phyloP scores from a whole-genome alignment of 2,113 vertebrate species.

The Carettochelys insculpta region DNA sequence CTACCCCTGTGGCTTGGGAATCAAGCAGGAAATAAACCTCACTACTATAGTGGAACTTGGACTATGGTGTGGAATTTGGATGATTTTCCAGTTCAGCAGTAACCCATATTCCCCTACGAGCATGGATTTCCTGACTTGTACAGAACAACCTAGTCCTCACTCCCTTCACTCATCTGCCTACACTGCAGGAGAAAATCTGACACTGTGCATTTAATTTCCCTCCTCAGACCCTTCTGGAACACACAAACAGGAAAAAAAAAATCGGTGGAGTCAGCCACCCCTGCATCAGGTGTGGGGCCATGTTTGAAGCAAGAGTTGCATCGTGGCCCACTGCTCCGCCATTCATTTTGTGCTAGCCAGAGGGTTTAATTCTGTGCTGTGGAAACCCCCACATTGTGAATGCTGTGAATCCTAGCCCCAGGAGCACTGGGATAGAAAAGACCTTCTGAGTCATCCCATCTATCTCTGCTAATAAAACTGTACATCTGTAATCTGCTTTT shows the following conservation, averaged over 20 bases:
- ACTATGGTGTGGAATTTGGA: not conserved
- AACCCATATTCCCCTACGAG: not conserved
- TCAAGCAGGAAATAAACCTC: no score
- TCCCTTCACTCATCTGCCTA: not conserved
- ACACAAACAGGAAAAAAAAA: slow-evolving; percentile 6
- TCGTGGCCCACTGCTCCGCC: no score
- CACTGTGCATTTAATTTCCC: not conserved
- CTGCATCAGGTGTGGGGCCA: not conserved
- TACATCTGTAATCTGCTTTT: slow-evolving; percentile 20
- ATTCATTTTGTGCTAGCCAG: not conserved
- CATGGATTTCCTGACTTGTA: no score
- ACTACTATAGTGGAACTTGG: no score
- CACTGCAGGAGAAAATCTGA: not conserved
- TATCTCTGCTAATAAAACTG: slow-evolving; percentile 25
- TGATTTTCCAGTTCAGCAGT: not conserved
- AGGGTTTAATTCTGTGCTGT: not conserved
- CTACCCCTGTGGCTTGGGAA: no score
- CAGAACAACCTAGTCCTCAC: not conserved
- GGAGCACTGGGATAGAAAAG: not conserved
- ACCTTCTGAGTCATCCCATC: not conserved
- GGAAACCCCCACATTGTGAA: not conserved
- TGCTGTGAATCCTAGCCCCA: not conserved
- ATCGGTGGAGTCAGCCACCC: not conserved
- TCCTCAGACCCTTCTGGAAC: not conserved
- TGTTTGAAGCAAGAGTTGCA: no score